Evolutionary conservation across 1,140 invertebrate genomes (phyloP).

Genomic region (Drosophila subpulchrella): DNA sequence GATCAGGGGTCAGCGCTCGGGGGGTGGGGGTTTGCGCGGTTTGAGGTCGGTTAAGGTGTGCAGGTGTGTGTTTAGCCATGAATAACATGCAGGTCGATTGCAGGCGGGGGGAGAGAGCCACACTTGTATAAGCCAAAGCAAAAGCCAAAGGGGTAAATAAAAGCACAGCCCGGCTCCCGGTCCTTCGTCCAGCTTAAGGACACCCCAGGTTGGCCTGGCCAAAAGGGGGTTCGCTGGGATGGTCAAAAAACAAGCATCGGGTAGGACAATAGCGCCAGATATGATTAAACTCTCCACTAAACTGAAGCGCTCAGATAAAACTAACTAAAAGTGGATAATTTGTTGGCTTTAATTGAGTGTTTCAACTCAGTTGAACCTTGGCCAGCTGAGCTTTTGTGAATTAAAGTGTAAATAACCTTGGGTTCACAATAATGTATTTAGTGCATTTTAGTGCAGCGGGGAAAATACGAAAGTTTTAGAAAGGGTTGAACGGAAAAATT

Average conservation of each 20-base stretch:
- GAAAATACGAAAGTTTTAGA: not conserved
- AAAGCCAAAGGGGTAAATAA: conserved; percentile 78
- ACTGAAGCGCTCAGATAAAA: conserved; percentile 53
- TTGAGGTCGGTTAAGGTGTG: conserved; percentile 39
- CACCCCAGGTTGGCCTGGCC: conserved; percentile 29
- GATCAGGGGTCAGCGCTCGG: conserved; percentile 6
- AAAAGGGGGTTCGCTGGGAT: not conserved
- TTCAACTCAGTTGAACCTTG: conserved; percentile 19
- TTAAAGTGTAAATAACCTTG: conserved; percentile 4
- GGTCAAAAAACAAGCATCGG: conserved; percentile 14
- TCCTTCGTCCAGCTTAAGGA: conserved; percentile 55
- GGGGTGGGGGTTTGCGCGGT: conserved; percentile 38
- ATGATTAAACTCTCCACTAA: conserved; percentile 67
- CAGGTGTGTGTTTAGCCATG: conserved; percentile 68
- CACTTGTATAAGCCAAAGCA: conserved; percentile 75
- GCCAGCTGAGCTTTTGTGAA: not conserved
- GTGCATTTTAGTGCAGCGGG: not conserved
- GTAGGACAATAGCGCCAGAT: conserved; percentile 65
- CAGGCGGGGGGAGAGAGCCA: conserved; percentile 41
- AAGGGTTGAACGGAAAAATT: not conserved
- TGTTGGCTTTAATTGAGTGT: conserved; percentile 39
- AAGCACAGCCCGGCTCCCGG: conserved; percentile 52
- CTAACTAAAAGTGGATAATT: conserved; percentile 44
- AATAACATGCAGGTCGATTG: conserved; percentile 78
- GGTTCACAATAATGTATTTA: not conserved